Conservation (phyloP, 2,888 invertebrate species). For the Mythimna lalbum region DNA sequence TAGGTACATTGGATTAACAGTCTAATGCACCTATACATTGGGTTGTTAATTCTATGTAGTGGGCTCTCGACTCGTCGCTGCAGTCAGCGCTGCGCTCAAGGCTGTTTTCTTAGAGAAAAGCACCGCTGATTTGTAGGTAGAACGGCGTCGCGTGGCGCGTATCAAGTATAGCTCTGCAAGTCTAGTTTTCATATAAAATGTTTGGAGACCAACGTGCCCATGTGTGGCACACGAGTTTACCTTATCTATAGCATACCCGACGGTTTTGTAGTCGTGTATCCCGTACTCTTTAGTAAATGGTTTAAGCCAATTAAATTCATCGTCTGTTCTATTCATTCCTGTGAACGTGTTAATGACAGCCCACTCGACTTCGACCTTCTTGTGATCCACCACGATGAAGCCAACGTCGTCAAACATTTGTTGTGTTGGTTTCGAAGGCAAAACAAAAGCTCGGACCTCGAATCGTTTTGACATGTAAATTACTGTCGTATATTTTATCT, state of each 20-base stretch:
- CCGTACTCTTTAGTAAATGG: conserved; percentile 42
- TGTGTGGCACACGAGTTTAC: conserved; percentile 44
- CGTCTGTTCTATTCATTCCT: conserved; percentile 72
- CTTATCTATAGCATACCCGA: conserved; percentile 77
- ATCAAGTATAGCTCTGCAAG: too few relatives aligned
- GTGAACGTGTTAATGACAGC: conserved; percentile 59
- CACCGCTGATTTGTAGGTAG: too few relatives aligned
- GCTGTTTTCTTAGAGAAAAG: too few relatives aligned
- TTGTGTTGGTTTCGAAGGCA: conserved; percentile 70
- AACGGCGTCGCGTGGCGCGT: too few relatives aligned
- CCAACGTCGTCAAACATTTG: conserved; percentile 81
- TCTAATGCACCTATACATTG: too few relatives aligned
- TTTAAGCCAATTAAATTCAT: conserved; percentile 75
- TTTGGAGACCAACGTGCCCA: too few relatives aligned
- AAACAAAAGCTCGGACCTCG: conserved; percentile 70
- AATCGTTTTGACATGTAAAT: conserved; percentile 65
- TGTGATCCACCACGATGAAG: conserved; percentile 71
- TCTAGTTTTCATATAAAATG: too few relatives aligned
- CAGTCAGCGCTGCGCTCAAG: too few relatives aligned
- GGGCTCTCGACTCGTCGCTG: too few relatives aligned
- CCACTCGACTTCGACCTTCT: conserved; percentile 63
- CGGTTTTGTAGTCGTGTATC: conserved; percentile 64
- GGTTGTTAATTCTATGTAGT: too few relatives aligned
- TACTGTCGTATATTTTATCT: conserved; percentile 73
- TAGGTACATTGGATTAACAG: too few relatives aligned